Evolutionary conservation across 2,113 vertebrate species (phyloP).

Genomic region (Silurus asotus): DNA sequence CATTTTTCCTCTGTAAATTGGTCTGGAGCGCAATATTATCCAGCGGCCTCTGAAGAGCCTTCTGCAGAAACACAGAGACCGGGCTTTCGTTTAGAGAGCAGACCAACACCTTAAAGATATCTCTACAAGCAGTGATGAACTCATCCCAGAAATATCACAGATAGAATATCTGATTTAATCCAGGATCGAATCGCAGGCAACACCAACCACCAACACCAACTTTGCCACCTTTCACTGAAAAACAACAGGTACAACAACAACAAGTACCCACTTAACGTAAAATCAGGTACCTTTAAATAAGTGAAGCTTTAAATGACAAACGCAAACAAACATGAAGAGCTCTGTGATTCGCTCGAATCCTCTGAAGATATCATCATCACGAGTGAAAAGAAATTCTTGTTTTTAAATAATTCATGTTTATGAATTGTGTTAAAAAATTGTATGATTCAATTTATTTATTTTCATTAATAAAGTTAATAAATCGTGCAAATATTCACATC

Average conservation of each 20-base stretch:
- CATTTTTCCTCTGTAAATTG: slow-evolving; percentile 56
- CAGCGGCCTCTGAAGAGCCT: slow-evolving; percentile 43
- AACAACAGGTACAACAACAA: neutral
- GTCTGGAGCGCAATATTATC: slow-evolving; percentile 54
- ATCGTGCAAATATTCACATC: neutral
- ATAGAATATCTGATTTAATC: slow-evolving; percentile 23
- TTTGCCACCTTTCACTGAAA: neutral
- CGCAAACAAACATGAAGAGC: too few species aligned
- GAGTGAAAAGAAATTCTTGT: too few species aligned
- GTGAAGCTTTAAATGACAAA: neutral
- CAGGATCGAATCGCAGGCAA: neutral
- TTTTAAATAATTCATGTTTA: too few species aligned
- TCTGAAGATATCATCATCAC: too few species aligned
- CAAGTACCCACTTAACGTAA: neutral
- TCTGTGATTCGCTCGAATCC: too few species aligned
- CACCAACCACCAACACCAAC: neutral
- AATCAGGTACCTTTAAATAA: neutral
- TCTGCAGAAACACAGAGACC: slow-evolving; percentile 38
- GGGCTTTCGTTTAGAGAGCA: slow-evolving; percentile 30
- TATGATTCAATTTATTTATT: too few species aligned
- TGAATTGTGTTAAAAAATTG: too few species aligned
- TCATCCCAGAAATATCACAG: neutral
- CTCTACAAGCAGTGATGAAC: neutral
- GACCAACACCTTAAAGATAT: slow-evolving; percentile 11
- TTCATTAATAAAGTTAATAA: neutral